Percentiles rank a stretch among this genome's conserved stretches.
Evolutionary conservation across 2,113 vertebrate species (phyloP).

Genomic region (Shinisaurus crocodilurus): DNA sequence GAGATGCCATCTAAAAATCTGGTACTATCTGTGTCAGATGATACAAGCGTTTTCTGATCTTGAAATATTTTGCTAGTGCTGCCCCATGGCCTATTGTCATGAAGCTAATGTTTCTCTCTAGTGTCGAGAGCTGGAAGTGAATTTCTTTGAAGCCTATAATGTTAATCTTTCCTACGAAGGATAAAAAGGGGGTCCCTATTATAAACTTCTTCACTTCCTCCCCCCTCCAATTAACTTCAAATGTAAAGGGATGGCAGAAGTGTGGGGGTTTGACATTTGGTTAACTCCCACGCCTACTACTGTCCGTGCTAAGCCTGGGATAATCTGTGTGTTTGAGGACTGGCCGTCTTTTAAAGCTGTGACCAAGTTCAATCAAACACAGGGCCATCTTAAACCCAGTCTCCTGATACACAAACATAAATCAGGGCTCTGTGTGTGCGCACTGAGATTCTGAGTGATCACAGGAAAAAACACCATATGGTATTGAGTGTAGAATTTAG

Average conservation of each 20-base stretch:
- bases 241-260: no score
- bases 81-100: not conserved
- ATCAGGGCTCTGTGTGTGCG: not conserved
- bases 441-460: not conserved
- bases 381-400: not conserved
- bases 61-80: not conserved
- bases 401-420: not conserved
- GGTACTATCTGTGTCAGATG: not conserved
- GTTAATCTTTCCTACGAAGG: not conserved
- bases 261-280: not conserved
- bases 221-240: not conserved
- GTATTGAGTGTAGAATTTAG: no score
- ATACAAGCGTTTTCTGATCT: not conserved
- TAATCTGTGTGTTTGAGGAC: not conserved
- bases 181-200: not conserved
- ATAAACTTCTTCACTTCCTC: not conserved
- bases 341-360: not conserved
- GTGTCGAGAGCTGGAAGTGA: conserved; percentile 53
- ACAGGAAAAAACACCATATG: not conserved
- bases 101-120: no score
- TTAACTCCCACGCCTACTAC: not conserved
- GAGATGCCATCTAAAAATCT: not conserved
- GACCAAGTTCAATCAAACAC: not conserved
- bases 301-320: no score
- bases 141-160: not conserved